A percentile compares a stretch with the other conserved stretches of the same genome.
Evolutionary conservation across 2,113 vertebrate genomes (phyloP).

Genomic region (Xiphorhynchus elegans): DNA sequence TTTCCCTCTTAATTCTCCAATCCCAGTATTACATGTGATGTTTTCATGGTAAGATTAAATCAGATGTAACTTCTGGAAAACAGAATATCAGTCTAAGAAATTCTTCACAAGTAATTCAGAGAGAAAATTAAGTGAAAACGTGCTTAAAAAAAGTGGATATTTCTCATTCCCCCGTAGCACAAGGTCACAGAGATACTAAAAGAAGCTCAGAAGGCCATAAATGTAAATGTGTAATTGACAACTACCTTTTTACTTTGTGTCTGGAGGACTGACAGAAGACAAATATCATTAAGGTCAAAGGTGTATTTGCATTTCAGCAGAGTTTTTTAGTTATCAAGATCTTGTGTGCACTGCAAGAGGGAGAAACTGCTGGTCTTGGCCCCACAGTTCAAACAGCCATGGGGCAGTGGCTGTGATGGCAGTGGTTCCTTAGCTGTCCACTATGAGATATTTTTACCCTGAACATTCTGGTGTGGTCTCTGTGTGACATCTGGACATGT

Average conservation of each 20-base stretch:
- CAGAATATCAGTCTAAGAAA: neutral
- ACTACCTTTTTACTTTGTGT: neutral
- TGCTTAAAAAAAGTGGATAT: neutral
- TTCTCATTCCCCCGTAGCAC: neutral
- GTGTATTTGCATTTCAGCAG: neutral
- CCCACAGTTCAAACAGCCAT: neutral
- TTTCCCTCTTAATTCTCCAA: neutral
- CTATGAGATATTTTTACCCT: neutral
- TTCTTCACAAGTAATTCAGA: neutral
- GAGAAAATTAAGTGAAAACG: neutral
- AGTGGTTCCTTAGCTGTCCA: neutral
- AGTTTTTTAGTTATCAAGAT: neutral
- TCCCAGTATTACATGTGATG: neutral
- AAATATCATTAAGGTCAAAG: neutral
- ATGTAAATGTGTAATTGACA: neutral
- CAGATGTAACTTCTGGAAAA: neutral
- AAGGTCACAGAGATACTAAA: neutral
- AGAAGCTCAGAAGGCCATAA: neutral
- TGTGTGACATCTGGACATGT: fast-evolving
- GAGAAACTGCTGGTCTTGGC: neutral
- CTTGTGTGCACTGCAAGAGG: neutral
- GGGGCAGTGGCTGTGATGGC: neutral
- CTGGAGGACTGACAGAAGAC: neutral
- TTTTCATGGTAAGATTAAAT: neutral
- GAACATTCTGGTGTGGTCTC: neutral